These are phyloP conservation scores for Hyposoter didymator DNA, from an alignment of 2,888 invertebrate genomes.

Conservation along the genomic window DNA sequence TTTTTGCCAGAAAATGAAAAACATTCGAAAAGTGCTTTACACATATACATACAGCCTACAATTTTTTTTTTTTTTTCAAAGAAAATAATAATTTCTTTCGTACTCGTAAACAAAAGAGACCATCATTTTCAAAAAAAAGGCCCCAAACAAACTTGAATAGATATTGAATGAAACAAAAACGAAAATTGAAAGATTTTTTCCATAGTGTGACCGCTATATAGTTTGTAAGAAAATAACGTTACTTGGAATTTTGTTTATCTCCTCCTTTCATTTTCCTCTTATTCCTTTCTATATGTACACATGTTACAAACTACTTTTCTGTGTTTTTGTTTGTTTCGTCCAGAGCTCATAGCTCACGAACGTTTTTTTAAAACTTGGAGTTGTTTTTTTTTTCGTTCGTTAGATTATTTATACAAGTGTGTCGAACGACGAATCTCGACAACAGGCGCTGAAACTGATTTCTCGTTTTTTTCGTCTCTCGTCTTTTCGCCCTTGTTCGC, in stretches of 20 bases:
- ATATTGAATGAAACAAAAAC: conserved; percentile 63
- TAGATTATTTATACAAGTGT: conserved; percentile 56
- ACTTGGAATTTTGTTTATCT: conserved; percentile 76
- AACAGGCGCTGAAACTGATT: conserved; percentile 18
- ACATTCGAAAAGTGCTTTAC: conserved; percentile 24
- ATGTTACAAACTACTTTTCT: conserved; percentile 80
- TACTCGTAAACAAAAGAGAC: conserved; percentile 3
- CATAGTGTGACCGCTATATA: conserved; percentile 79
- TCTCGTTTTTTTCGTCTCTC: conserved; percentile 23
- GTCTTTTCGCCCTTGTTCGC: neutral
- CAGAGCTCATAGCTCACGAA: conserved; percentile 69
- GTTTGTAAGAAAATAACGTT: conserved; percentile 83
- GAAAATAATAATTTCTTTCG: conserved; percentile 27
- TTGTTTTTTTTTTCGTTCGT: conserved; percentile 13
- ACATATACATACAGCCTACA: neutral
- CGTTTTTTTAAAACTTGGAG: conserved; percentile 18
- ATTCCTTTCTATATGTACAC: conserved; percentile 78
- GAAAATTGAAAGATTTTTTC: conserved; percentile 77
- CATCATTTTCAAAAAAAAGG: conserved; percentile 27
- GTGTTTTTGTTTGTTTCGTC: conserved; percentile 68
- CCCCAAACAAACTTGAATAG: neutral
- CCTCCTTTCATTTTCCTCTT: conserved; percentile 34
- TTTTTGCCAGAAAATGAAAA: conserved; percentile 52
- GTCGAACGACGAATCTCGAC: conserved; percentile 32
- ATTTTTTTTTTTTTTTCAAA: conserved; percentile 28